phyloP scores from a whole-genome alignment of 2,888 invertebrate species.

The Lithophane leautieri region DNA sequence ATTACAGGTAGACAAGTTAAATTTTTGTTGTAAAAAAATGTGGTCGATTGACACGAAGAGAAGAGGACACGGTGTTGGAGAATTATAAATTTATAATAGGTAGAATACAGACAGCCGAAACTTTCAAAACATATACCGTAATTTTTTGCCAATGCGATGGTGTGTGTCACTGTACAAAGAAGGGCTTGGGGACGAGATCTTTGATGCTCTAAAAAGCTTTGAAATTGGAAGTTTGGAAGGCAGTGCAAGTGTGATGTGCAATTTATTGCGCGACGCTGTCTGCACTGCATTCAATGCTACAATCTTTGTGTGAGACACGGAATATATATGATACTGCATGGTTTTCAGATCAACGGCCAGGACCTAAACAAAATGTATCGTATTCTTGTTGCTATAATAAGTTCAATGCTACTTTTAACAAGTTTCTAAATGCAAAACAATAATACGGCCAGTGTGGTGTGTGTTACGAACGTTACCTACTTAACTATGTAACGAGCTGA shows the following conservation, averaged over 20 bases:
- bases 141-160: not conserved
- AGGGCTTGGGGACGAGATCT: not conserved
- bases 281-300: not conserved
- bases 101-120: not conserved
- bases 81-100: conserved; percentile 1
- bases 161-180: not conserved
- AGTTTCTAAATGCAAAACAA: conserved; percentile 61
- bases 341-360: not conserved
- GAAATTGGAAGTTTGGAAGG: not conserved
- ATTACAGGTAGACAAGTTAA: not conserved
- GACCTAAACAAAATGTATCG: conserved; percentile 20
- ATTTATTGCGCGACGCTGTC: not conserved
- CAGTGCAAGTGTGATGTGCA: conserved; percentile 1
- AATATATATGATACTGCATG: not conserved
- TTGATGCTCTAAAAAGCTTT: not conserved
- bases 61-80: not conserved
- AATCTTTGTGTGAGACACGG: not conserved
- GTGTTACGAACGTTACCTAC: conserved; percentile 47
- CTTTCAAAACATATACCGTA: not conserved
- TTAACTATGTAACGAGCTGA: conserved; percentile 44
- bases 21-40: not conserved
- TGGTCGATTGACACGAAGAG: not conserved
- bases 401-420: conserved; percentile 59
- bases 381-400: conserved; percentile 39
- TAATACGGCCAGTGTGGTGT: conserved; percentile 45